A percentile compares a stretch with the other conserved stretches of the same genome.
phyloP scores from a whole-genome alignment of 2,888 invertebrate species.

The Tineola bisselliella region DNA sequence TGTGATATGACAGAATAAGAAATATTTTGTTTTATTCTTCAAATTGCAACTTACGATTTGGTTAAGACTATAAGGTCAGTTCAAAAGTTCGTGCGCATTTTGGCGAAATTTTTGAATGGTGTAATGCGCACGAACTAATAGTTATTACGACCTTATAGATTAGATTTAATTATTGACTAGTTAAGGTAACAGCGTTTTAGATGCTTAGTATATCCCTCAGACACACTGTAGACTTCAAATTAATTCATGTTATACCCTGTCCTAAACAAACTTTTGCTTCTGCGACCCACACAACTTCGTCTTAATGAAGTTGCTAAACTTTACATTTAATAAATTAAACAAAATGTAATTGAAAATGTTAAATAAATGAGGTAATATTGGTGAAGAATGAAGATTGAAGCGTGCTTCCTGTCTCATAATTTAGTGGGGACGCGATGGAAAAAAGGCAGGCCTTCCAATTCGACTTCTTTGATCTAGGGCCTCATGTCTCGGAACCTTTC shows the following conservation, averaged over 20 bases:
- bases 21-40: no score
- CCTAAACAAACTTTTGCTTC: conserved; percentile 1
- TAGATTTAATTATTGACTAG: no score
- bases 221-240: neutral
- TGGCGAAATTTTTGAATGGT: no score
- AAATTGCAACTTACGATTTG: no score
- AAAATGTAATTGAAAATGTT: neutral
- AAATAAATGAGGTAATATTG: neutral
- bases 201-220: neutral
- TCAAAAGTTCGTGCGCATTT: no score
- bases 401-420: neutral
- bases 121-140: no score
- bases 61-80: no score
- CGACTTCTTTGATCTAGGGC: conserved; percentile 49
- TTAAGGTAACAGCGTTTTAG: neutral
- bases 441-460: neutral
- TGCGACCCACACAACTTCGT: neutral
- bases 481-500: conserved; percentile 54
- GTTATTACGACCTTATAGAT: no score
- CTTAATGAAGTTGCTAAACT: neutral
- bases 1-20: neutral
- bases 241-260: neutral
- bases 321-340: conserved; percentile 1
- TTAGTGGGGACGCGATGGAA: neutral
- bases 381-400: neutral